phyloP scores from a whole-genome alignment of 2,797 vertebrate genomes.

The Arctocebus calabarensis region DNA sequence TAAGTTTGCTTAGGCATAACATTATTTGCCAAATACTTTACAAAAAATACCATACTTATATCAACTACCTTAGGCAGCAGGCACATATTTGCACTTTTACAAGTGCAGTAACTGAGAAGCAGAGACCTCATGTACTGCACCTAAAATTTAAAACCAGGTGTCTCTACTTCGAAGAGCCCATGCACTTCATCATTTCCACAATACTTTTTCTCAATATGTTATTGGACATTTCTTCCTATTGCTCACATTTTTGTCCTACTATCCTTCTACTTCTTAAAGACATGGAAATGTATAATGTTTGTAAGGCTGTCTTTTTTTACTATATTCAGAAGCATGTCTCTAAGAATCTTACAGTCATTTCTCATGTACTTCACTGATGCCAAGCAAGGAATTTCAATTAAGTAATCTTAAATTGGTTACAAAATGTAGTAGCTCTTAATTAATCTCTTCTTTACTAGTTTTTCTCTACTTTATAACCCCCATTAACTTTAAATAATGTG shows the following conservation, averaged over 20 bases:
- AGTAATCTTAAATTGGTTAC: constrained; percentile 64
- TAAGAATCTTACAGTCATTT: constrained; percentile 30
- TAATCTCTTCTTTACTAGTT: constrained; percentile 72
- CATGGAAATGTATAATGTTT: not conserved
- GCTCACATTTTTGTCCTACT: not conserved
- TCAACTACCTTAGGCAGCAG: not conserved
- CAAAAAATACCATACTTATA: not conserved
- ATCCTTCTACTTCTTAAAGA: not conserved
- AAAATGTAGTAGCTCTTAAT: constrained; percentile 68
- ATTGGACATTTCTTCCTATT: not conserved
- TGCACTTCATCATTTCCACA: not conserved
- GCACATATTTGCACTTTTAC: not conserved
- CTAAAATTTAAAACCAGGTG: not conserved
- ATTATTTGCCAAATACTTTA: not conserved
- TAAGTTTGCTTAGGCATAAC: not conserved
- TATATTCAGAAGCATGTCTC: not conserved
- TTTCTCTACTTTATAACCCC: constrained; percentile 60
- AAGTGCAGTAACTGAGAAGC: not conserved
- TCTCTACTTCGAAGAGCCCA: not conserved
- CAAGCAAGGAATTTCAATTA: constrained; percentile 60
- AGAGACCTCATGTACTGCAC: not conserved
- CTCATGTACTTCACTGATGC: not conserved
- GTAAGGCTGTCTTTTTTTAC: not conserved
- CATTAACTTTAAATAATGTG: constrained; percentile 74
- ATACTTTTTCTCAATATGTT: not conserved